Evolutionary conservation across 2,797 vertebrate species (phyloP), one percentile per base, ranked within the genome.

Genomic region (Parauchenoglanis punctatus): DNA sequence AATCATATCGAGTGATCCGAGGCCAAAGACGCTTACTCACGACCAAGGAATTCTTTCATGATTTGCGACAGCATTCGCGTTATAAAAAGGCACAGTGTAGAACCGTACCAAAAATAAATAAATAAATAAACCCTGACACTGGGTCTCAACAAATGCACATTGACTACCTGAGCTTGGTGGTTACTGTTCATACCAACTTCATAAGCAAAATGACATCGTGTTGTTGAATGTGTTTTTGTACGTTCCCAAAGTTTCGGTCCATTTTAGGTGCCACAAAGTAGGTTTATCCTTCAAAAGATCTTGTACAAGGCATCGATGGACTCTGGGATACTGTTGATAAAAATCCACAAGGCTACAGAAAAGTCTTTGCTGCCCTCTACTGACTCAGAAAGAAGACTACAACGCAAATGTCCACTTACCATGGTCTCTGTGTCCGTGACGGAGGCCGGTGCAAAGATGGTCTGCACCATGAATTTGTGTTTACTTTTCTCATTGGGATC

Each of bases 391-490:
- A 7, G 25, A 81, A n/a, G 40, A 81, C 25, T 63, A 44, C 68
- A 83, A 61, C 35, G 3, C 63, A 35, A 5, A 63, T 3, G 25
- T 18, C 15, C 13, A 5, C 61, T 97, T 93, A 99, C 99, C 98
- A 99, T 96, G 90, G 95, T 95, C 92, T 99, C 99, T 96, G 98
- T 97, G 95, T 99, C 99, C 91, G 97, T 91, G 92, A 95, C 94
- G 90, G 95, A 93, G 92, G 97, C 91, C n/a, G 98, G 97, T 80
- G 97, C 98, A 90, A 98, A 99, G 94, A 99, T 98, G 46, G 97
- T 99, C 95, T 99, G 99, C 94, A 99, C 99, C 99, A 99, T 99
- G 92, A 99, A 99, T 95, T 99, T 99, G 92, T 99, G 99, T 97
- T 99, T 99, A 95, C 98, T 99, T 95, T 99, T 99, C 95, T 99